Percentiles rank a stretch among this genome's conserved stretches.
phyloP scores from a whole-genome alignment of 2,888 invertebrate species.

The Hipparchia semele region DNA sequence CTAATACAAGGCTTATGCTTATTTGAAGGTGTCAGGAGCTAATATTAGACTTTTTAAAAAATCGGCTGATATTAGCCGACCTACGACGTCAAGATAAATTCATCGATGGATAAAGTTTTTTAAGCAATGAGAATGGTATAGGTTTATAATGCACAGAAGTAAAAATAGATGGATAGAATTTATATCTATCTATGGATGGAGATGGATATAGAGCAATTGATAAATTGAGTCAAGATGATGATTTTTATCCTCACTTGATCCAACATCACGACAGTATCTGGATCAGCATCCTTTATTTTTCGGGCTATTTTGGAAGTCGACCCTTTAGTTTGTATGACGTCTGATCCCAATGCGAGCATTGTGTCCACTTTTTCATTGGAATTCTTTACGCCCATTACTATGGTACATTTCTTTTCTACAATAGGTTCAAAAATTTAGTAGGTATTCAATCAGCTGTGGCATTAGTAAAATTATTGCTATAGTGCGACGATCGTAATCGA shows the following conservation, averaged over 20 bases:
- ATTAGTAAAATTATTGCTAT: too few species aligned
- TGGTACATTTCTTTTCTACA: constrained; percentile 92
- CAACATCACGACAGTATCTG: constrained; percentile 68
- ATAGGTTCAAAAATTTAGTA: not conserved
- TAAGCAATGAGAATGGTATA: too few species aligned
- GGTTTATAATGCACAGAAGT: too few species aligned
- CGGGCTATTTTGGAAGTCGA: constrained; percentile 40
- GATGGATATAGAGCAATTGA: not conserved
- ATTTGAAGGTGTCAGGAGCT: too few species aligned
- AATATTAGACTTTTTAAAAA: too few species aligned
- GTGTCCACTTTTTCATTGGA: constrained; percentile 96
- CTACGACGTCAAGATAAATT: too few species aligned
- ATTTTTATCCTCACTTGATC: constrained; percentile 54
- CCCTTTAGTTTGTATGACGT: constrained; percentile 88
- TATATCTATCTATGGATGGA: too few species aligned
- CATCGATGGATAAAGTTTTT: too few species aligned
- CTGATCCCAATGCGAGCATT: constrained; percentile 92
- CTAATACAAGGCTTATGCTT: too few species aligned
- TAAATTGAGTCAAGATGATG: not conserved
- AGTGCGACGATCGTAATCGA: too few species aligned
- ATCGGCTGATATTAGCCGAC: too few species aligned
- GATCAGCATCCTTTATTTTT: constrained; percentile 40
- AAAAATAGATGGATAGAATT: too few species aligned
- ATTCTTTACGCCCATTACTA: constrained; percentile 98
- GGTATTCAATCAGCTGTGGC: not conserved